phyloP scores from a whole-genome alignment of 2,888 invertebrate genomes.

The Eupithecia tripunctaria region DNA sequence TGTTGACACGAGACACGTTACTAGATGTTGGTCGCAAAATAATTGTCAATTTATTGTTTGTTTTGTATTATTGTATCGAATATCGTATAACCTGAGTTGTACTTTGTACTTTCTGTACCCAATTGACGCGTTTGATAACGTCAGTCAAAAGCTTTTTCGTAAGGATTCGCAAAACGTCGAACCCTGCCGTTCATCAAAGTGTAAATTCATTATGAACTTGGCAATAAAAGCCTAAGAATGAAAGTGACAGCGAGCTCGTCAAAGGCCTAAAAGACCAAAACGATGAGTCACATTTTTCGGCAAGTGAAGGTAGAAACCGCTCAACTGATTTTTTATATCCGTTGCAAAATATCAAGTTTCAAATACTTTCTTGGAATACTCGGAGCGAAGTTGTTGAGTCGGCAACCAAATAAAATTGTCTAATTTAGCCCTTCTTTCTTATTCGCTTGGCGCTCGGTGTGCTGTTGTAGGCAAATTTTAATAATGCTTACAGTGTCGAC shows the following conservation, averaged over 20 bases:
- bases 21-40: constrained; percentile 11
- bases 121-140: background rate
- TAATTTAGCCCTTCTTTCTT: constrained; percentile 71
- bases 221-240: constrained; percentile 17
- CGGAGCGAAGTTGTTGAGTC: constrained; percentile 60
- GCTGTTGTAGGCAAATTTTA: constrained; percentile 75
- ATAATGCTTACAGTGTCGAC: constrained; percentile 72
- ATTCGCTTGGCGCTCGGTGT: constrained; percentile 65
- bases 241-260: constrained; percentile 17
- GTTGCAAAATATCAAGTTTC: constrained; percentile 28
- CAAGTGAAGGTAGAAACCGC: constrained; percentile 17
- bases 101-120: background rate
- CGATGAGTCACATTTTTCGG: constrained; percentile 23
- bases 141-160: constrained; percentile 22
- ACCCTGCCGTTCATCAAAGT: constrained; percentile 22
- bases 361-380: constrained; percentile 49
- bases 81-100: background rate
- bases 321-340: constrained; percentile 19
- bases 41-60: constrained; percentile 17
- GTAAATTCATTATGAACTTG: constrained; percentile 29
- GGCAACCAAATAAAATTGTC: constrained; percentile 70
- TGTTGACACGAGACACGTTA: constrained; percentile 41
- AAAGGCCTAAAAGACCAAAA: constrained; percentile 15
- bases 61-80: constrained; percentile 4
- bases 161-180: constrained; percentile 19